Conservation (phyloP, 35 echinoderm and acorn worm genomes). For the Anneissia japonica region DNA sequence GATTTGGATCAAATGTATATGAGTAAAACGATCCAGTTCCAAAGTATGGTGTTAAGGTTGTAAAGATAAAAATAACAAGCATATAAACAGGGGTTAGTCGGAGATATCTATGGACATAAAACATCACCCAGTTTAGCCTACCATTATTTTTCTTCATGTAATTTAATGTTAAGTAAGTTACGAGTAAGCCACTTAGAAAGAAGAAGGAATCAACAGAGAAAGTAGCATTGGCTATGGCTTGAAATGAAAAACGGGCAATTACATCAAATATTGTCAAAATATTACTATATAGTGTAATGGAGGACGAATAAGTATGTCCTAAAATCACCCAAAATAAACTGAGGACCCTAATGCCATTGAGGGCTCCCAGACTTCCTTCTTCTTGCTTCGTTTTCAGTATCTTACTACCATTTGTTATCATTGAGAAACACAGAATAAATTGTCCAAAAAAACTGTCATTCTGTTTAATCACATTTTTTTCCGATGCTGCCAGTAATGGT, state of each 20-base stretch:
- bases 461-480: neutral
- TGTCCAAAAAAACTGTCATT: neutral
- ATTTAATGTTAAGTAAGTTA: conserved; percentile 15
- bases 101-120: conserved; percentile 40
- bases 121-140: conserved; percentile 6
- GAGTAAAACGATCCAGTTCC: neutral
- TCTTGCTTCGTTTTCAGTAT: conserved; percentile 59
- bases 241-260: neutral
- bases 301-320: conserved; percentile 22
- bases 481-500: neutral
- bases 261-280: neutral
- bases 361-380: conserved; percentile 25
- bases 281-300: neutral
- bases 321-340: conserved; percentile 91
- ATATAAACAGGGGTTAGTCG: neutral
- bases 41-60: neutral
- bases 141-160: conserved; percentile 19
- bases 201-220: conserved; percentile 15
- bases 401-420: conserved; percentile 43
- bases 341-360: conserved; percentile 85
- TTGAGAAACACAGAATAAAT: conserved; percentile 50
- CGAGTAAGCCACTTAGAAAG: conserved; percentile 20
- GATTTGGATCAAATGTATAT: neutral
- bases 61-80: neutral
- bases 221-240: neutral